phyloP scores from a whole-genome alignment of 2,888 invertebrate species.

The Thalpophila matura region DNA sequence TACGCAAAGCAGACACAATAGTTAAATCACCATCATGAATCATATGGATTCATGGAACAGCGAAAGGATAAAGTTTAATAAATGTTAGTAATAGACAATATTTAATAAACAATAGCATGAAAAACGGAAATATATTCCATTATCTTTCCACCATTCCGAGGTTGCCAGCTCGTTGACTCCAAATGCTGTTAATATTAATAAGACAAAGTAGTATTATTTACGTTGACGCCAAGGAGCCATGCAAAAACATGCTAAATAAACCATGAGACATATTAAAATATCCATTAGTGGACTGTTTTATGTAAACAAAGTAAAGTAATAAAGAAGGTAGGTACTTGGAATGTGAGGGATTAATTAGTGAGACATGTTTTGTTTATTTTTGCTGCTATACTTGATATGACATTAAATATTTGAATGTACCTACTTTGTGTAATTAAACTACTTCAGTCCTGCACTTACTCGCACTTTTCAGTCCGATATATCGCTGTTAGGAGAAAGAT shows the following conservation, averaged over 20 bases:
- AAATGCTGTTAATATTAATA: constrained; percentile 13
- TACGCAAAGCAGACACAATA: no score
- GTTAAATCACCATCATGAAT: no score
- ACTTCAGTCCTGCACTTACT: no score
- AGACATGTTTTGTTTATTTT: constrained; percentile 5
- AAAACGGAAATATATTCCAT: neutral
- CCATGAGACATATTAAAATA: constrained; percentile 42
- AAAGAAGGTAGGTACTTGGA: constrained; percentile 1
- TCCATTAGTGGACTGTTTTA: constrained; percentile 22
- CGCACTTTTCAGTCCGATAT: no score
- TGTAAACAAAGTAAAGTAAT: constrained; percentile 23
- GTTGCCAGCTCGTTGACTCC: constrained; percentile 6
- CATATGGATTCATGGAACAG: no score
- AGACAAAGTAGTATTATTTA: constrained; percentile 2
- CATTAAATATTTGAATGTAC: constrained; percentile 7
- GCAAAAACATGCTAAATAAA: constrained; percentile 35
- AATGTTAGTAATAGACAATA: neutral
- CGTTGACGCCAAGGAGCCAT: constrained; percentile 12
- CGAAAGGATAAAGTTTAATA: no score
- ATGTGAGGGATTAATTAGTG: neutral
- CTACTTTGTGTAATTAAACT: no score
- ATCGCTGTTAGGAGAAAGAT: no score
- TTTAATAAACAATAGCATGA: neutral
- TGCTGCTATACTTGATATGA: neutral
- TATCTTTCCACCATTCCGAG: neutral